These are phyloP conservation scores for Temnothorax nylanderi DNA, from an alignment of 1,140 invertebrate species.

Conservation along the genomic window DNA sequence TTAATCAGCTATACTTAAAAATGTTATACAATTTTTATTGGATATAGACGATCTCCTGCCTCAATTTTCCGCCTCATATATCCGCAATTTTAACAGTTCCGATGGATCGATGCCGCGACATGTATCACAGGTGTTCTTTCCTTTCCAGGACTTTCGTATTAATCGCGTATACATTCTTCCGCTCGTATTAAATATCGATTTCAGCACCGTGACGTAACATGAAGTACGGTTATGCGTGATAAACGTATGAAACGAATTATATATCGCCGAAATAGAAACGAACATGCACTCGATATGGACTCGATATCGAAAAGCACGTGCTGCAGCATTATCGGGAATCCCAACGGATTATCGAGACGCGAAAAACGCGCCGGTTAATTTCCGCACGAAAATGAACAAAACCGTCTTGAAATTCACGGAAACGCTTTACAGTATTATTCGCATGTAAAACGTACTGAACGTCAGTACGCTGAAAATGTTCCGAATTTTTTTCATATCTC, in stretches of 20 bases:
- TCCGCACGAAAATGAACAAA: slow-evolving; percentile 21
- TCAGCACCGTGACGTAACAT: background rate
- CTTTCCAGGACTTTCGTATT: background rate
- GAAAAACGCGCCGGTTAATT: slow-evolving; percentile 25
- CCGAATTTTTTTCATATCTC: background rate
- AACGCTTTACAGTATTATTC: background rate
- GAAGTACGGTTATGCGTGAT: slow-evolving; percentile 24
- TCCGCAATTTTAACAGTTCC: background rate
- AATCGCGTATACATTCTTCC: background rate
- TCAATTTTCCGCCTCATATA: slow-evolving; percentile 14
- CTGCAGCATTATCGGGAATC: slow-evolving; percentile 28
- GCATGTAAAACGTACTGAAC: background rate
- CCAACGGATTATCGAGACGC: slow-evolving; percentile 12
- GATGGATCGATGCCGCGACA: background rate
- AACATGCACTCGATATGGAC: slow-evolving; percentile 41
- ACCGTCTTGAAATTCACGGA: background rate
- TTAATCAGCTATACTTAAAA: background rate
- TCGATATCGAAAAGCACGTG: slow-evolving; percentile 20
- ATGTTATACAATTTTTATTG: background rate
- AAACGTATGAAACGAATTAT: slow-evolving; percentile 52
- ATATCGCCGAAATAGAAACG: background rate
- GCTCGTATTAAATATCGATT: slow-evolving; percentile 4
- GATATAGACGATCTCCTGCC: background rate
- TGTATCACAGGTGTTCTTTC: background rate
- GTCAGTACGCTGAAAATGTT: background rate